Base-by-base conservation (phyloP, 2,888 invertebrate species). In the Xestoiulus laeticollis region DNA sequence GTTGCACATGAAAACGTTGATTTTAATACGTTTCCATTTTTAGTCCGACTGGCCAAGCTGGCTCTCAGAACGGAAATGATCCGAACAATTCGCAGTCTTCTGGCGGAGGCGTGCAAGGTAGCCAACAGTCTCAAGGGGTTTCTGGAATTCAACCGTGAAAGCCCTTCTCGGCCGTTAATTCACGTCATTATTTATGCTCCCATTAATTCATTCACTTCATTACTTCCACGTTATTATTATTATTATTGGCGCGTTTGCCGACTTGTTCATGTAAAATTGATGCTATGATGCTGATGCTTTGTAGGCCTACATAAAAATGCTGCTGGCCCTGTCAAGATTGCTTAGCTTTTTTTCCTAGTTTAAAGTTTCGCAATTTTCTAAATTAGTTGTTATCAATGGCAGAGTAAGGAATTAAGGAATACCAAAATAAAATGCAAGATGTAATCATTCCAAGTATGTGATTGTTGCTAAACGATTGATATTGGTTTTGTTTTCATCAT, bases 21-120 rank as follows among this genome's bases (percentile, higher is more conserved):
- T 68, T 68, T 68, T 68, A 68, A 68, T 68, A 68, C 68, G 68
- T 86, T 48, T 44, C 43, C 86, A 44, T 86, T 87, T 83, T 43
- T 48, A 83, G 87, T 38, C 82, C 87, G 22, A 43, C 82, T 33
- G 83, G 87, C 78, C 87, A 38, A 82, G 78, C 44, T 87, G 43
- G 84, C 43, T 43, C 82, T 78, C 87, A 87, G 87, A 87, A 87
- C 43, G 87, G 87, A 43, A 87, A 87, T 84, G 87, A 88, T 84
- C 87, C 86, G 33, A 88, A 88, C 53, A 88, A 88, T 86, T 86
- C 85, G 19, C 88, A 88, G 82, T 85, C 87, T 82, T 86, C 87
- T 32, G 87, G 78, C 78, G 88, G 86, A 33, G 43, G 84, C 30
- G 59, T 82, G 26, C 87, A 85, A 43, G 59, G 59, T 33, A 78